A percentile compares a stretch with the other conserved stretches of the same genome.
These are phyloP conservation scores for Neoarius graeffei DNA, from an alignment of 2,113 vertebrate species.

Conservation along the genomic window DNA sequence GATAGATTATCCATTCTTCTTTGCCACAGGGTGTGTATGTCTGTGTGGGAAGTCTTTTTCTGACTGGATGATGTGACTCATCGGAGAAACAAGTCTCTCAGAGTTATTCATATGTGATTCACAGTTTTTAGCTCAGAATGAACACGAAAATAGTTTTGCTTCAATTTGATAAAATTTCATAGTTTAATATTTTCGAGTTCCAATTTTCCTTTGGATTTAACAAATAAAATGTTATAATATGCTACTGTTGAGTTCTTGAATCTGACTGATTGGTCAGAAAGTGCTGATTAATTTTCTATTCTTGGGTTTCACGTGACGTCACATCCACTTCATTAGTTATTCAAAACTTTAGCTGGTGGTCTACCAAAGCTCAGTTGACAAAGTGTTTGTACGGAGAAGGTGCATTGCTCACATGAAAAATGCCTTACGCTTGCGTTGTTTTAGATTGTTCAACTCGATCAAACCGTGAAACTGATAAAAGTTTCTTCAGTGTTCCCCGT, in stretches of 20 bases:
- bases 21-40: slow-evolving; percentile 32
- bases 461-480: too few relatives aligned
- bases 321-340: too few relatives aligned
- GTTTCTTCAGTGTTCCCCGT: too few relatives aligned
- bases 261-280: slow-evolving; percentile 6
- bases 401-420: too few relatives aligned
- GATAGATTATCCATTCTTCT: not conserved
- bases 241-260: not conserved
- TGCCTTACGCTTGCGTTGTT: too few relatives aligned
- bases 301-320: too few relatives aligned
- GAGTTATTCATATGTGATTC: slow-evolving; percentile 2
- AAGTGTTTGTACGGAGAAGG: too few relatives aligned
- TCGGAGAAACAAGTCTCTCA: not conserved
- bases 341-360: too few relatives aligned
- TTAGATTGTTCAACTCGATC: too few relatives aligned
- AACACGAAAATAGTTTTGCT: not conserved
- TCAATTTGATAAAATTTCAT: not conserved
- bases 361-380: too few relatives aligned
- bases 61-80: slow-evolving; percentile 36
- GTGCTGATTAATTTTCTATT: not conserved
- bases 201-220: not conserved
- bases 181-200: not conserved
- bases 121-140: not conserved
- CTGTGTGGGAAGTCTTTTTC: slow-evolving; percentile 30
- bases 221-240: not conserved